These are phyloP conservation scores for Gadus chalcogrammus DNA, from an alignment of 2,113 vertebrate genomes.

Conservation along the genomic window DNA sequence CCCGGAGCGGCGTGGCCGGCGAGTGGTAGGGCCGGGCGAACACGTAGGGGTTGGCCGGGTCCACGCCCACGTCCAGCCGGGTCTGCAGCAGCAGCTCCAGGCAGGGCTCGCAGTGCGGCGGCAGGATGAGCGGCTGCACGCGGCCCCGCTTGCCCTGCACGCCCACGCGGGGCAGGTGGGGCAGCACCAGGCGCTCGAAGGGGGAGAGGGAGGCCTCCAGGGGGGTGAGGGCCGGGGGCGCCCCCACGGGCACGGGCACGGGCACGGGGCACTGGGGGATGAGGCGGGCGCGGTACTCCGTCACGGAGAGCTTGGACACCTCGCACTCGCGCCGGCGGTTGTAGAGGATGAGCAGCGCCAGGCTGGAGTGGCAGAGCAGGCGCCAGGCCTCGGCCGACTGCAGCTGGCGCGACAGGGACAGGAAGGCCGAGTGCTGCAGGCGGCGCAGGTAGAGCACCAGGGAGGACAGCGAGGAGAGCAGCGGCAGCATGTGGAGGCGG, in stretches of 20 bases:
- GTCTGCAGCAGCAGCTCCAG: constrained; percentile 76
- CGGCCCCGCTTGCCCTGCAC: constrained; percentile 76
- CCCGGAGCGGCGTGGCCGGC: constrained; percentile 72
- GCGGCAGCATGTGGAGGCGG: constrained; percentile 72
- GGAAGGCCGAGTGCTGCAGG: constrained; percentile 72
- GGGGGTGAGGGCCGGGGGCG: constrained; percentile 60
- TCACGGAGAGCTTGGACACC: constrained; percentile 72
- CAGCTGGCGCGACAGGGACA: constrained; percentile 69
- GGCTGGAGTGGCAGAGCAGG: constrained; percentile 76
- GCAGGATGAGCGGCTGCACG: constrained; percentile 73
- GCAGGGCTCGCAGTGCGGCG: constrained; percentile 73
- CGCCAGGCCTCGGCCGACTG: constrained; percentile 75
- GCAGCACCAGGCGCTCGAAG: constrained; percentile 73
- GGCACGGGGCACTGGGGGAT: constrained; percentile 62
- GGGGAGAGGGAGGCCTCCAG: constrained; percentile 72
- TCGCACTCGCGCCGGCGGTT: constrained; percentile 77
- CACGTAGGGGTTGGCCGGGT: constrained; percentile 70
- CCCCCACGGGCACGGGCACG: constrained; percentile 52
- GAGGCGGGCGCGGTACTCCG: constrained; percentile 65
- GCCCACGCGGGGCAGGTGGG: constrained; percentile 68
- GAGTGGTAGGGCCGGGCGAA: constrained; percentile 77
- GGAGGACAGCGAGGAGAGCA: constrained; percentile 75
- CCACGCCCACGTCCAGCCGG: constrained; percentile 69
- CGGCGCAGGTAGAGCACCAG: constrained; percentile 74
- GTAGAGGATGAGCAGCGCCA: constrained; percentile 77